phyloP scores from a whole-genome alignment of 2,888 invertebrate species.

The Netelia fuscicornis region DNA sequence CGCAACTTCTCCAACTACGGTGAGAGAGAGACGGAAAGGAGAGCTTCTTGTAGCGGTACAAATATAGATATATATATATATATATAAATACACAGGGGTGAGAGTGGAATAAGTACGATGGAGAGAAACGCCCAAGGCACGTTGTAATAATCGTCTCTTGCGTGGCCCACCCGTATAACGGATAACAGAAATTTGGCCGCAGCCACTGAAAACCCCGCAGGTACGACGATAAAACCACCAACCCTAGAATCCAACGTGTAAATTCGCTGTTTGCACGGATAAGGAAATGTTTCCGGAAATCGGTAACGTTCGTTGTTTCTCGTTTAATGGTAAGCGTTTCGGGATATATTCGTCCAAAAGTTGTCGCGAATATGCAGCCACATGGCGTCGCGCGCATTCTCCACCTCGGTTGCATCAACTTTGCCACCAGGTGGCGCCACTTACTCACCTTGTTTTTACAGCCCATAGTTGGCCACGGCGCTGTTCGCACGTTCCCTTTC shows the following conservation, averaged over 20 bases:
- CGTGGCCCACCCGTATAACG: constrained; percentile 29
- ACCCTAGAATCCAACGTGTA: constrained; percentile 6
- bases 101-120: constrained; percentile 5
- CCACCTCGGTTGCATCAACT: not conserved
- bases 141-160: constrained; percentile 22
- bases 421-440: not conserved
- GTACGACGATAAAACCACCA: not conserved
- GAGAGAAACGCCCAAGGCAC: not conserved
- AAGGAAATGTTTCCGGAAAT: not conserved
- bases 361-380: not conserved
- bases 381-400: not conserved
- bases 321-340: not conserved
- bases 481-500: constrained; percentile 10
- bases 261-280: not conserved
- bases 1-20: constrained; percentile 40
- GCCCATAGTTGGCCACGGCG: not conserved
- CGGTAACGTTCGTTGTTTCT: not conserved
- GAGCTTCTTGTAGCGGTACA: not conserved
- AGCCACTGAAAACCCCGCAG: not conserved
- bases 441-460: not conserved
- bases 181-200: constrained; percentile 14
- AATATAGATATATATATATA: not conserved
- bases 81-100: not conserved
- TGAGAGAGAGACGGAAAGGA: constrained; percentile 22
- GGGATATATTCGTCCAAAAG: not conserved